phyloP scores from a whole-genome alignment of 2,797 vertebrate species.

The Hafferia zeledoni region DNA sequence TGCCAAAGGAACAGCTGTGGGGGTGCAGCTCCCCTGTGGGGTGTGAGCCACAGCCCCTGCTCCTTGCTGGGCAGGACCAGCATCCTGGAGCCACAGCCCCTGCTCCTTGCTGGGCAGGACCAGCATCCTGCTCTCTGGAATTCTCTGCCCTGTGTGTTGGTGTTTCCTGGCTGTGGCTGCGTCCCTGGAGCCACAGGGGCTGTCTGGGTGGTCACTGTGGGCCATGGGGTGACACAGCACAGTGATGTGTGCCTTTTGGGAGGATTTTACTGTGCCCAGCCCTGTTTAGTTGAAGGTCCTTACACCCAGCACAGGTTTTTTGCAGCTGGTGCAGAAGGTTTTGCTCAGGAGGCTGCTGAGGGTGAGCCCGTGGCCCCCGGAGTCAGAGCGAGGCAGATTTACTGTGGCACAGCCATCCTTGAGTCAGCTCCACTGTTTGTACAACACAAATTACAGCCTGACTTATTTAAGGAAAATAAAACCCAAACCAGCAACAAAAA shows the following conservation, averaged over 20 bases:
- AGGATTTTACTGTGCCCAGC: background rate
- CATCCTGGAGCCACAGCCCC: too few relatives aligned
- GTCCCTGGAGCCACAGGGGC: background rate
- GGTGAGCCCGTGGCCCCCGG: background rate
- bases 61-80: too few relatives aligned
- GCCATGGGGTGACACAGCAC: accelerated
- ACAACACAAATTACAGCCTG: slow-evolving; percentile 46
- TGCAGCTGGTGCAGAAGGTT: background rate
- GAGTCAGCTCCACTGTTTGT: slow-evolving; percentile 50
- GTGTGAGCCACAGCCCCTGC: background rate
- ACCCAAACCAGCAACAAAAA: background rate
- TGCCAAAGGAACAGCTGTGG: background rate
- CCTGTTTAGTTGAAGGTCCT: background rate
- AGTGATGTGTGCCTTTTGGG: accelerated
- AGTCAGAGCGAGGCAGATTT: slow-evolving; percentile 3
- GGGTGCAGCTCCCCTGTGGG: background rate
- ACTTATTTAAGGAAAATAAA: slow-evolving; percentile 50
- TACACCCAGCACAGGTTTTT: background rate
- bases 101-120: too few relatives aligned
- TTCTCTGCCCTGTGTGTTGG: accelerated
- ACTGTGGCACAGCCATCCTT: slow-evolving; percentile 16
- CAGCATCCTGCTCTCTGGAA: background rate
- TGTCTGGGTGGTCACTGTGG: background rate
- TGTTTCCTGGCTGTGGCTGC: accelerated
- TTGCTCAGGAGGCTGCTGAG: background rate